Evolutionary conservation across 2,888 invertebrate species (phyloP).

Genomic region (Trichacis sp.): DNA sequence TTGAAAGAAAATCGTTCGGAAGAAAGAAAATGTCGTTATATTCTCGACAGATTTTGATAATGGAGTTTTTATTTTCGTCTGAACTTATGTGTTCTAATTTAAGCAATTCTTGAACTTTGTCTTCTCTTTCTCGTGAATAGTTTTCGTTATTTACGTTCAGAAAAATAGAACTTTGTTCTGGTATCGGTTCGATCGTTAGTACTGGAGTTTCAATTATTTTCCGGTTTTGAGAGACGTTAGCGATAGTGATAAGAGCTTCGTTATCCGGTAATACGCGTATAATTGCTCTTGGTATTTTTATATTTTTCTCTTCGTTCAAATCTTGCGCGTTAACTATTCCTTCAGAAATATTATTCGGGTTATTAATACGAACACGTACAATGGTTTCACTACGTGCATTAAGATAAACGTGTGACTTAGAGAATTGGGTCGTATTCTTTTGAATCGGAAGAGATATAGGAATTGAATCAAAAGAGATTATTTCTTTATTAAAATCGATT

Average conservation of each 20-base stretch:
- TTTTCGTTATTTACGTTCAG: neutral
- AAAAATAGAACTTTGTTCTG: neutral
- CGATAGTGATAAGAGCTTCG: too few species aligned
- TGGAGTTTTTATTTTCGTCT: neutral
- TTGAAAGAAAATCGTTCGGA: too few species aligned
- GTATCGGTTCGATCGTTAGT: too few species aligned
- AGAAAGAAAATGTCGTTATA: too few species aligned
- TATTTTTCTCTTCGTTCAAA: neutral
- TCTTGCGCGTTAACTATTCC: slow-evolving; percentile 6
- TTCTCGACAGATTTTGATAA: neutral
- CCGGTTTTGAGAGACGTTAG: neutral
- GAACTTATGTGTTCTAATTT: too few species aligned
- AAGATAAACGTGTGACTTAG: neutral
- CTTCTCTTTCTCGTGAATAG: neutral
- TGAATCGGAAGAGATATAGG: neutral
- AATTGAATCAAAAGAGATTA: slow-evolving; percentile 9
- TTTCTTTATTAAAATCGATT: slow-evolving; percentile 7
- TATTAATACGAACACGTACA: neutral
- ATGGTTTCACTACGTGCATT: slow-evolving; percentile 9
- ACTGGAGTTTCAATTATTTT: neutral
- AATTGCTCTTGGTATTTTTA: too few species aligned
- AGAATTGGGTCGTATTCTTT: slow-evolving; percentile 8
- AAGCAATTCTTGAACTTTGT: slow-evolving; percentile 4
- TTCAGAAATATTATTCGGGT: slow-evolving; percentile 9
- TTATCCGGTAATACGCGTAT: too few species aligned